Base-by-base conservation (phyloP, 37 sponge, comb jelly and placozoan genomes). In the Oscarella lobularis region DNA sequence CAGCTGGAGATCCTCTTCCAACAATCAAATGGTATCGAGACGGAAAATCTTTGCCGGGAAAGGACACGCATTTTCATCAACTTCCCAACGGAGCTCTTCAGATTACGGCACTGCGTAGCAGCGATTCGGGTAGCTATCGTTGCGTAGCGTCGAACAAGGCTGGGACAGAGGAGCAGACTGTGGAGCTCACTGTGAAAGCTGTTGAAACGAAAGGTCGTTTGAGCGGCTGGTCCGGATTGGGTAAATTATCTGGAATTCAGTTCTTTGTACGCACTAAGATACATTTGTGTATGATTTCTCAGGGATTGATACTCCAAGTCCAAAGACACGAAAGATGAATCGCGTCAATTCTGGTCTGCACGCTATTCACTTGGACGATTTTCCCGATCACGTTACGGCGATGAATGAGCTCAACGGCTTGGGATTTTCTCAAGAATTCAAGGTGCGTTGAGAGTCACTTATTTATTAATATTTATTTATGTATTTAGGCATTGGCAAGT, bases 331-430 rank as follows among this genome's bases (percentile, higher is more conserved):
- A n/a, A n/a, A n/a, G n/a, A n/a, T n/a, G n/a, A n/a, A n/a, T n/a
- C n/a, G n/a, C n/a, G n/a, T n/a, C n/a, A n/a, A n/a, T n/a, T n/a
- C n/a, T n/a, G 60, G 79, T 0, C 32, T 41, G 31, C 35, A 39
- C 37, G 39, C 80, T 29, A 69, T 90, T 4, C 31, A 66, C 4
- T 3, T 81, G 35, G 60, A 38, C 0, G 38, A 75, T 4, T 90
- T 90, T 67, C 38, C 74, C 2, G 66, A 71, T 0, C 76, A 87
- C 72, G 91, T 90, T 6, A 38, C 40, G 31, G 60, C 67, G n/a
- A 81, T 87, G 79, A 87, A 90, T 67, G 6, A 77, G 9, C 71
- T 84, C 74, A 81, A 79, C 33, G 85, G 87, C 75, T 78, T 76
- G 9, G 82, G 85, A 1, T 86, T 87, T 79, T 87, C 86, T 40